Conservation (phyloP, 2,113 vertebrate genomes). For the Rhagologus leucostigma region DNA sequence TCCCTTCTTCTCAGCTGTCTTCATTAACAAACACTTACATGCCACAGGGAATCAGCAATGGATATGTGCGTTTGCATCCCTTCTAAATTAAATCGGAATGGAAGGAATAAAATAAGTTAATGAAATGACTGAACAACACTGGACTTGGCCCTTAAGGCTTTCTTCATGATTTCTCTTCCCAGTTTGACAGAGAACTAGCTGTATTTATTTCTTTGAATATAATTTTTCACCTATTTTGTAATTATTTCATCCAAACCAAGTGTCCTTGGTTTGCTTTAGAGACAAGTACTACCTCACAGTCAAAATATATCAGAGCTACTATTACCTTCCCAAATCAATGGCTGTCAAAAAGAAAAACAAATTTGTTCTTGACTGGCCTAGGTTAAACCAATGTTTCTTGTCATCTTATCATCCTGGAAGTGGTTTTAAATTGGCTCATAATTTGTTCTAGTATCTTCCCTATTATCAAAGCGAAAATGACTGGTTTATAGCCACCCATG, state of each 20-base stretch:
- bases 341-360: conserved; percentile 4
- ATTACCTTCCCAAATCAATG: neutral
- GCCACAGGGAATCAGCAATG: neutral
- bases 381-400: neutral
- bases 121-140: neutral
- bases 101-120: neutral
- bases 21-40: neutral
- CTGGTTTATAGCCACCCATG: neutral
- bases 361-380: neutral
- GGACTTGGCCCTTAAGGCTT: neutral
- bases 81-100: neutral
- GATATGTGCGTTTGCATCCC: neutral
- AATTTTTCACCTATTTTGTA: neutral
- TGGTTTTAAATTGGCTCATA: neutral
- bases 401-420: neutral
- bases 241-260: neutral
- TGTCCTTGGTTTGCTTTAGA: neutral
- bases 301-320: neutral
- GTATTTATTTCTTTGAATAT: neutral
- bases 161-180: neutral
- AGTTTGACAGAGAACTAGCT: neutral
- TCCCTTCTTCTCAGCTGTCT: neutral
- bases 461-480: neutral
- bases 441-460: neutral
- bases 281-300: neutral